phyloP scores from a whole-genome alignment of 2,797 vertebrate genomes.

The Silurus aristotelis region DNA sequence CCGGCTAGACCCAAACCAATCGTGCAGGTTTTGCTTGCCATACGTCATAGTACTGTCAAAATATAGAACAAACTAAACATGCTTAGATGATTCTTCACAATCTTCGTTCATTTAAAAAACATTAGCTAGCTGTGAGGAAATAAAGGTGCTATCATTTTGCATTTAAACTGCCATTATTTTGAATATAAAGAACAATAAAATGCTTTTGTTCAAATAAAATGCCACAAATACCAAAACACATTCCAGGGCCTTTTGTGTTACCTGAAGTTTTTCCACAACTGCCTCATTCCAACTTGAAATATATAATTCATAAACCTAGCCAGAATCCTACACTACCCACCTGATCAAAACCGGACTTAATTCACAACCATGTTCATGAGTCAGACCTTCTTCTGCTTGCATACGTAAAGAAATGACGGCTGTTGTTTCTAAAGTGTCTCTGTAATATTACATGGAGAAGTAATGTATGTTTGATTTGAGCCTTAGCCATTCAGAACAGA shows the following conservation, averaged over 20 bases:
- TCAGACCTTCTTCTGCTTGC: background rate
- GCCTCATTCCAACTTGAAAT: background rate
- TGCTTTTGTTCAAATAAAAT: background rate
- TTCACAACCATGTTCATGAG: slow-evolving; percentile 21
- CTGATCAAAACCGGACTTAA: slow-evolving; percentile 9
- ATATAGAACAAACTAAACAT: background rate
- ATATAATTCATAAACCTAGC: slow-evolving; percentile 16
- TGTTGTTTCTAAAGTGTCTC: background rate
- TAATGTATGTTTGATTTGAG: background rate
- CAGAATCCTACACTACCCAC: slow-evolving; percentile 6
- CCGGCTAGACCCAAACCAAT: background rate
- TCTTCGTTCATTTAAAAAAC: slow-evolving; percentile 3
- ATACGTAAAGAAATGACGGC: slow-evolving; percentile 11
- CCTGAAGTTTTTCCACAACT: background rate
- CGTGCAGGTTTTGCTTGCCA: background rate
- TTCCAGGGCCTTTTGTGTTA: background rate
- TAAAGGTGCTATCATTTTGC: background rate
- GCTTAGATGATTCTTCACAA: background rate
- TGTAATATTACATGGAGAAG: background rate
- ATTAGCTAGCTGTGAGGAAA: slow-evolving; percentile 1
- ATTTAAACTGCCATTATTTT: background rate
- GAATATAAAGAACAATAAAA: slow-evolving; percentile 3
- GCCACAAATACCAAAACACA: background rate
- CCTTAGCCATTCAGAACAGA: background rate
- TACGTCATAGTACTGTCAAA: background rate